These are phyloP conservation scores for Nyctereutes procyonoides DNA, from an alignment of 2,113 vertebrate species.

Conservation along the genomic window DNA sequence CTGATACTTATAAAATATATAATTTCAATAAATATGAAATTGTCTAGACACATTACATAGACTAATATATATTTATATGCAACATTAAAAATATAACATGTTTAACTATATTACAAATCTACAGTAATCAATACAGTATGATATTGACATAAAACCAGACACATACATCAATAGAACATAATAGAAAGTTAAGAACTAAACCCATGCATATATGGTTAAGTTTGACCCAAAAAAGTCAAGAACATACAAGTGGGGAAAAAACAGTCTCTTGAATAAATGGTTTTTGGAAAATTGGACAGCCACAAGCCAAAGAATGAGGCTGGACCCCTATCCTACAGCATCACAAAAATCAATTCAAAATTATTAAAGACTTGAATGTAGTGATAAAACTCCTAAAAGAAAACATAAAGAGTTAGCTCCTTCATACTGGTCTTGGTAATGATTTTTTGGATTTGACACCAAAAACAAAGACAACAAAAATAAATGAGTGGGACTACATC, in stretches of 20 bases:
- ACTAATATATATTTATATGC: neutral
- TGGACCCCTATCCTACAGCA: neutral
- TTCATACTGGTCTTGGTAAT: neutral
- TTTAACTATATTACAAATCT: neutral
- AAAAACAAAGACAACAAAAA: neutral
- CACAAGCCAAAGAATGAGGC: neutral
- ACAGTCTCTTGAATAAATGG: neutral
- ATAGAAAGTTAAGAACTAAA: neutral
- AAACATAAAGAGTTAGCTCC: neutral
- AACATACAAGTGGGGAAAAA: neutral
- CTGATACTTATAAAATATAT: conserved; percentile 9
- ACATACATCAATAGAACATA: neutral
- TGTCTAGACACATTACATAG: neutral
- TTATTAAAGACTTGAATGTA: neutral
- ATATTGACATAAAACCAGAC: neutral
- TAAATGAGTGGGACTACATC: neutral
- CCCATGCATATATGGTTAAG: neutral
- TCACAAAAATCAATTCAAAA: neutral
- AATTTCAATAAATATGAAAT: conserved; percentile 11
- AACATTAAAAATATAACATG: neutral
- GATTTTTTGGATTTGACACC: neutral
- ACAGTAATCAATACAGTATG: neutral
- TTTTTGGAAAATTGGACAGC: neutral
- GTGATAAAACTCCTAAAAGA: neutral
- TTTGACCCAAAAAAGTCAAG: neutral